A percentile compares a stretch with the other conserved stretches of the same genome.
phyloP scores from a whole-genome alignment of 1,140 invertebrate species.

The Matsumurasca onukii region DNA sequence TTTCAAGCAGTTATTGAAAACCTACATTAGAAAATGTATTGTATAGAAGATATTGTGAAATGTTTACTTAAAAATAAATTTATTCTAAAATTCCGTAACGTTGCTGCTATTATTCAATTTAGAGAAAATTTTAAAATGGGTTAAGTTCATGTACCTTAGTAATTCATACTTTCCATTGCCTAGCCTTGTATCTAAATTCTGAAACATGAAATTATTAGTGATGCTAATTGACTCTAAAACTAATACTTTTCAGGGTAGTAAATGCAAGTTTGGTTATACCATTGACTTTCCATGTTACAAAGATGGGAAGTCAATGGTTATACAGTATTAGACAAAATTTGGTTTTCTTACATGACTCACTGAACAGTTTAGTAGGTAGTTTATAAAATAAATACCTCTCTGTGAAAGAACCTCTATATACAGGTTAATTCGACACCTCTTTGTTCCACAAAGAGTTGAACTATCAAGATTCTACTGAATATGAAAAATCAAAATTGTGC shows the following conservation, averaged over 20 bases:
- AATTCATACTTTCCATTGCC: not conserved
- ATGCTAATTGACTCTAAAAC: too few relatives aligned
- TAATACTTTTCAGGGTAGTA: not conserved
- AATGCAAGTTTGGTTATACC: not conserved
- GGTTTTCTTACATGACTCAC: too few relatives aligned
- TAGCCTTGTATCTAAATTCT: not conserved
- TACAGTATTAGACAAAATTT: too few relatives aligned
- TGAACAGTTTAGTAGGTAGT: too few relatives aligned
- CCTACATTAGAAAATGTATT: not conserved
- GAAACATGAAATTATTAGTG: too few relatives aligned
- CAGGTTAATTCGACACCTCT: too few relatives aligned
- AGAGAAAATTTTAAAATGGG: not conserved
- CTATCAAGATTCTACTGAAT: too few relatives aligned
- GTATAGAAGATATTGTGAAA: not conserved
- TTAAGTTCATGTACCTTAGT: not conserved
- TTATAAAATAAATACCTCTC: too few relatives aligned
- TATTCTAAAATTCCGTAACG: not conserved
- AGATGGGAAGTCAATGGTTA: not conserved
- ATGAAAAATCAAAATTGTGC: too few relatives aligned
- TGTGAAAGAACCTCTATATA: too few relatives aligned
- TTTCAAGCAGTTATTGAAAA: not conserved
- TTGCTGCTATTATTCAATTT: not conserved
- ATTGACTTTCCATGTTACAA: not conserved
- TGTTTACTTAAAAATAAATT: not conserved
- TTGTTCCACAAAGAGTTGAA: too few relatives aligned